Evolutionary conservation across 30 jellyfish, hydroid and myxozoan genomes (phyloP).

Genomic region (Chrysaora quinquecirrha): DNA sequence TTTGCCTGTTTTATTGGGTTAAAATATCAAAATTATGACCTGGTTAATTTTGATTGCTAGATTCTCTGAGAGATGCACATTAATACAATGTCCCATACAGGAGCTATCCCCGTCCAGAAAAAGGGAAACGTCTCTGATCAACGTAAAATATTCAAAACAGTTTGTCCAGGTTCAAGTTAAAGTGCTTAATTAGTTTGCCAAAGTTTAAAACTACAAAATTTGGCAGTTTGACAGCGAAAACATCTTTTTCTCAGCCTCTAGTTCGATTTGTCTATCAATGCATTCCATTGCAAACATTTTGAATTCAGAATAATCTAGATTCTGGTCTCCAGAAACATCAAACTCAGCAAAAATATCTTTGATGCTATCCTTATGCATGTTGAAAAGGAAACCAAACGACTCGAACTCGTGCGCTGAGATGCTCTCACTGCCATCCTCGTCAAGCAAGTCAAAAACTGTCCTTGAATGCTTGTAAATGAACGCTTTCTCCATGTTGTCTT

Average conservation of each 20-base stretch:
- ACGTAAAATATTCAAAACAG: too few species aligned
- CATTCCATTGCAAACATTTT: slow-evolving; percentile 98
- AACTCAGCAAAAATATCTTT: slow-evolving; percentile 82
- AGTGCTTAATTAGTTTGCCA: too few species aligned
- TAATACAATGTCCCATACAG: too few species aligned
- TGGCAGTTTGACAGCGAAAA: slow-evolving; percentile 13
- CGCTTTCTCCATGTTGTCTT: slow-evolving; percentile 85
- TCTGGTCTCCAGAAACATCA: slow-evolving; percentile 93
- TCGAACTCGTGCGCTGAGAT: slow-evolving; percentile 92
- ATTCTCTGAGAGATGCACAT: too few species aligned
- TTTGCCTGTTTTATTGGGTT: too few species aligned
- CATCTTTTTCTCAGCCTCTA: not conserved
- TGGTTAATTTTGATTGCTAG: too few species aligned
- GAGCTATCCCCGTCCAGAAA: too few species aligned
- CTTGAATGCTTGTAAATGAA: slow-evolving; percentile 91
- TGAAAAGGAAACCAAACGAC: slow-evolving; percentile 81
- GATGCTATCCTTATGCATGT: slow-evolving; percentile 79
- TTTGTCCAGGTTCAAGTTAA: too few species aligned
- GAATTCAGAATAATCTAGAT: slow-evolving; percentile 85
- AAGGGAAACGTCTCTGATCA: too few species aligned
- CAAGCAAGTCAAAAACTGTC: slow-evolving; percentile 87
- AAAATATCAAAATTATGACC: too few species aligned
- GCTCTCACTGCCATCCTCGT: slow-evolving; percentile 82
- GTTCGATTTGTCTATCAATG: slow-evolving; percentile 79
- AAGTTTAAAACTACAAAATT: too few species aligned